Percentiles rank a stretch among this genome's conserved stretches.
phyloP scores from a whole-genome alignment of 2,113 vertebrate species.

The Melospiza georgiana region DNA sequence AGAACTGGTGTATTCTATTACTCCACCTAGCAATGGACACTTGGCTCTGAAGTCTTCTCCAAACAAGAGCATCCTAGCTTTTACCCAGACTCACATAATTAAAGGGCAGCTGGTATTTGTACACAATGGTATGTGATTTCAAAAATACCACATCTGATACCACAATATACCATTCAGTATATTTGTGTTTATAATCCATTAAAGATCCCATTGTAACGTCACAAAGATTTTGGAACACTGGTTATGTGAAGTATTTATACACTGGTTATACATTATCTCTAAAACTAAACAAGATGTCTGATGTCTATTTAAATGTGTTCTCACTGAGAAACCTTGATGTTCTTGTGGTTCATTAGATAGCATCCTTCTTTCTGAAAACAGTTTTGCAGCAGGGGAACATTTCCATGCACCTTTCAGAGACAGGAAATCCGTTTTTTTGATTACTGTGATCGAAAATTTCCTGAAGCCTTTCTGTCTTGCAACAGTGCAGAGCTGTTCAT shows the following conservation, averaged over 20 bases:
- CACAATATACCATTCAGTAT: not conserved
- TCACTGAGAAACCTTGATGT: not conserved
- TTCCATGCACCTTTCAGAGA: not conserved
- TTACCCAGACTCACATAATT: slow-evolving; percentile 86
- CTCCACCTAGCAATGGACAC: slow-evolving; percentile 85
- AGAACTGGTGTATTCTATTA: slow-evolving; percentile 82
- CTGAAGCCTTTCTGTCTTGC: not conserved
- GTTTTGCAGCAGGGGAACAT: not conserved
- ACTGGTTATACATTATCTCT: not conserved
- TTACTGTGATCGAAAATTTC: not conserved
- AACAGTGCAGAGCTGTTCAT: not conserved
- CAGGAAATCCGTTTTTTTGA: not conserved
- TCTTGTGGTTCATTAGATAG: not conserved
- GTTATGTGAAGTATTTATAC: not conserved
- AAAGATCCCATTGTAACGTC: not conserved
- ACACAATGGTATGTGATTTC: slow-evolving; percentile 80
- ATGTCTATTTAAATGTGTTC: not conserved
- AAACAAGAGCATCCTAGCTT: slow-evolving; percentile 80
- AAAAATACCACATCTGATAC: not conserved
- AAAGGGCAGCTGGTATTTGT: slow-evolving; percentile 85
- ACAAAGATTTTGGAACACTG: not conserved
- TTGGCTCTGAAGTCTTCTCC: slow-evolving; percentile 84
- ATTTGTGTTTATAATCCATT: not conserved
- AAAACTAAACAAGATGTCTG: not conserved
- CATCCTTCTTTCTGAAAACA: not conserved